Conservation (phyloP, 2,113 vertebrate genomes). For the Forbesichthys papilliferus region DNA sequence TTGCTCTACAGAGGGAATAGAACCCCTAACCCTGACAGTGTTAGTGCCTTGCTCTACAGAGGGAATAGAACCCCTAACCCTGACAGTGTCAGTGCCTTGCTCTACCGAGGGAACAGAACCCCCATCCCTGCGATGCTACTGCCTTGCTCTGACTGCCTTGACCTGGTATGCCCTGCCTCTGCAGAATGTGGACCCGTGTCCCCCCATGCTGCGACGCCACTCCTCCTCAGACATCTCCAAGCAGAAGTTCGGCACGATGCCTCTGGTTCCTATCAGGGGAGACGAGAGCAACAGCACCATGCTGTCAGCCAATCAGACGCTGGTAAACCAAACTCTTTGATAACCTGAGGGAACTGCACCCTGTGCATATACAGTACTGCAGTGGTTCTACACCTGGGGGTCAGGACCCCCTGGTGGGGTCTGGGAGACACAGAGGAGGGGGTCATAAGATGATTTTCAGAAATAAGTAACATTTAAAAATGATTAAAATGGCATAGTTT, state of each 20-base stretch:
- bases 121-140: background rate
- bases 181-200: slow-evolving; percentile 82
- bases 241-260: slow-evolving; percentile 98
- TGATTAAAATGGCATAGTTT: too few species aligned
- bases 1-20: too few species aligned
- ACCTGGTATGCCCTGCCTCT: background rate
- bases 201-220: slow-evolving; percentile 83
- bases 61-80: background rate
- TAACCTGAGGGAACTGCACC: background rate
- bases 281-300: slow-evolving; percentile 88
- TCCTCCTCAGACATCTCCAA: slow-evolving; percentile 91
- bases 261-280: slow-evolving; percentile 88
- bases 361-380: background rate
- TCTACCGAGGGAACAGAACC: too few species aligned
- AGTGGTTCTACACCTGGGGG: too few species aligned
- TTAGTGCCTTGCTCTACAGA: too few species aligned
- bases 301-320: slow-evolving; percentile 93
- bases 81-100: background rate
- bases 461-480: too few species aligned
- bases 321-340: slow-evolving; percentile 77
- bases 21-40: too few species aligned
- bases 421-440: too few species aligned
- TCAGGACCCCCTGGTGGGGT: too few species aligned
- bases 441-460: too few species aligned
- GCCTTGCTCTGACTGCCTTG: background rate